Conservation (phyloP, 2,888 invertebrate genomes). For the Standfussiana lucernea region DNA sequence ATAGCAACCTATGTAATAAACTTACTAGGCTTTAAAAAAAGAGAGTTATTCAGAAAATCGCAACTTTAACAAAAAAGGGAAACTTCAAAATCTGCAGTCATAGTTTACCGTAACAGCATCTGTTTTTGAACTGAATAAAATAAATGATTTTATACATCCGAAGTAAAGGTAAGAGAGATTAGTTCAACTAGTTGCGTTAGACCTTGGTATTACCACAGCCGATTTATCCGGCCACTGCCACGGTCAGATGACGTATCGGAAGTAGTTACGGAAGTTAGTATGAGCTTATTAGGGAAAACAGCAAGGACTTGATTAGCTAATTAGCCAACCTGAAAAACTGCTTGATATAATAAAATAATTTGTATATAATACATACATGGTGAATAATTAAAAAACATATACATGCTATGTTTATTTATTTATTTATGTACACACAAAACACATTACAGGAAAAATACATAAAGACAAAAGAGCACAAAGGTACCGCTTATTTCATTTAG, state of each 20-base stretch:
- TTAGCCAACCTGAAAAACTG: background rate
- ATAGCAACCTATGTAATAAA: no score
- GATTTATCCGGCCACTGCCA: slow-evolving; percentile 7
- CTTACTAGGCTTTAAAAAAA: no score
- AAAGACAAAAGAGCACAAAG: no score
- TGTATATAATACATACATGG: background rate
- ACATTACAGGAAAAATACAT: no score
- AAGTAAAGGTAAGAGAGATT: background rate
- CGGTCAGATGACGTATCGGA: background rate
- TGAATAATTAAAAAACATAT: background rate
- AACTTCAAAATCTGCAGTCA: background rate
- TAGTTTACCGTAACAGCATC: background rate
- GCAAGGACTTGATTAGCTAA: background rate
- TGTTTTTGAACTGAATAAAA: background rate
- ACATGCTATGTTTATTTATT: no score
- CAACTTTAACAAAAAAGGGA: background rate
- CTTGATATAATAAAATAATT: no score
- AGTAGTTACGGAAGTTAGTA: background rate
- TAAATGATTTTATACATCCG: background rate
- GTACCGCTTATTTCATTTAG: no score
- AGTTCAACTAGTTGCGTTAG: background rate
- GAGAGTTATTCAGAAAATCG: background rate
- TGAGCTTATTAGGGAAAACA: background rate
- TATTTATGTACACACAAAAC: no score
- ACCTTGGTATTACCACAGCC: background rate